Evolutionary conservation across 2,113 vertebrate genomes (phyloP).

Genomic region (Crotalus tigris): DNA sequence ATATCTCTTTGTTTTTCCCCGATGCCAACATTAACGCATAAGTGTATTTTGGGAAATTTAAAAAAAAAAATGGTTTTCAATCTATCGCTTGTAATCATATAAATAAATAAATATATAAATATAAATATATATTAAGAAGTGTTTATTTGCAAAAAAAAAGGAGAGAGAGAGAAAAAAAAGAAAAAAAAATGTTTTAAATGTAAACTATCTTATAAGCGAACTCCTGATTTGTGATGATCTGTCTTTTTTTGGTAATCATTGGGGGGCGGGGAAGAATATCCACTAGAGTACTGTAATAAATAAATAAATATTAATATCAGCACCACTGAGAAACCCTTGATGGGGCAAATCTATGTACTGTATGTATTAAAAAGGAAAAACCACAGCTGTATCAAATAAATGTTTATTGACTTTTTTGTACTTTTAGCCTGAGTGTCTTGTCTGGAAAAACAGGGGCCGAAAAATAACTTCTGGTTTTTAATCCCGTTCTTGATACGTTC

Average conservation of each 20-base stretch:
- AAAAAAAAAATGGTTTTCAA: conserved; percentile 57
- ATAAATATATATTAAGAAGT: conserved; percentile 71
- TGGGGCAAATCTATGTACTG: conserved; percentile 62
- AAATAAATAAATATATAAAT: conserved; percentile 70
- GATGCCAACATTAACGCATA: conserved; percentile 68
- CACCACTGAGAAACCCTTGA: conserved; percentile 37
- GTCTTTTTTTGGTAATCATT: conserved; percentile 61
- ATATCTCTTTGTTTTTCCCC: conserved; percentile 24
- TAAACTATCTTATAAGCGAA: conserved; percentile 62
- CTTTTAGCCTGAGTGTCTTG: not conserved
- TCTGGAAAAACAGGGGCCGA: not conserved
- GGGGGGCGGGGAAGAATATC: conserved; percentile 36
- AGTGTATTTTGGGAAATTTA: conserved; percentile 65
- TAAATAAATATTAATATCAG: conserved; percentile 49
- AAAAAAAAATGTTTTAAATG: conserved; percentile 65
- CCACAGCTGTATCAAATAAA: conserved; percentile 74
- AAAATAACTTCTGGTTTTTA: not conserved
- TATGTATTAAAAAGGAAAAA: conserved; percentile 63
- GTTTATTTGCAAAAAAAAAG: conserved; percentile 74
- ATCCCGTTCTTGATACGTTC: not conserved
- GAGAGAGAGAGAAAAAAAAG: not conserved
- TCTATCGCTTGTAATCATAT: conserved; percentile 75
- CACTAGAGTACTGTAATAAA: conserved; percentile 51
- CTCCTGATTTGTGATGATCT: conserved; percentile 68
- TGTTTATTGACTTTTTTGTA: conserved; percentile 68